A percentile compares a stretch with the other conserved stretches of the same genome.
phyloP scores from a whole-genome alignment of 2,888 invertebrate genomes.

The Portevinia maculata region DNA sequence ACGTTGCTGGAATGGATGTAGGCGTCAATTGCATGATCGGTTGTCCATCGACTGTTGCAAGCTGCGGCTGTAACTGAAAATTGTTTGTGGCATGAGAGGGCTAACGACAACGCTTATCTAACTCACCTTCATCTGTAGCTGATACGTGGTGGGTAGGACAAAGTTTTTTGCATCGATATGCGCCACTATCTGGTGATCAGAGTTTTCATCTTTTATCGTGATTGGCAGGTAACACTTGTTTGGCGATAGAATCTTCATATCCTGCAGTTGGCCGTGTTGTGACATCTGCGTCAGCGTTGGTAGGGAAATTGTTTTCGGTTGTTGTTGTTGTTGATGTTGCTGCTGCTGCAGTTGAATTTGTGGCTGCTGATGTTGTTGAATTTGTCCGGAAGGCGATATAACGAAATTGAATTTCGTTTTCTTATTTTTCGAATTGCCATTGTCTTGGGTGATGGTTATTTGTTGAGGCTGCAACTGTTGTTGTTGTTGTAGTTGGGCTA shows the following conservation, averaged over 20 bases:
- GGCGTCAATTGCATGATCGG: slow-evolving; percentile 82
- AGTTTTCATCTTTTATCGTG: slow-evolving; percentile 81
- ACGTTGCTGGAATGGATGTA: slow-evolving; percentile 81
- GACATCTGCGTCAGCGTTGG: slow-evolving; percentile 68
- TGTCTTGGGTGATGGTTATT: slow-evolving; percentile 74
- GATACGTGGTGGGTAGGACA: slow-evolving; percentile 82
- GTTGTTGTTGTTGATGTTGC: slow-evolving; percentile 14
- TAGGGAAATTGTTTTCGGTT: slow-evolving; percentile 71
- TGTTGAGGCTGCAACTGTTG: slow-evolving; percentile 75
- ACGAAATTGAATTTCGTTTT: slow-evolving; percentile 82
- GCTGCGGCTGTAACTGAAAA: slow-evolving; percentile 80
- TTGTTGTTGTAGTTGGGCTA: slow-evolving; percentile 60
- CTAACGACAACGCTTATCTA: not conserved
- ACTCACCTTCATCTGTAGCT: slow-evolving; percentile 82
- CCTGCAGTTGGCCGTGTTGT: slow-evolving; percentile 74
- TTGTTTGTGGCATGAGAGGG: slow-evolving; percentile 7
- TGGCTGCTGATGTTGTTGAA: slow-evolving; percentile 56
- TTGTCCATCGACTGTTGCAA: slow-evolving; percentile 82
- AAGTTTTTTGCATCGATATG: slow-evolving; percentile 83
- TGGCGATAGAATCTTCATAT: slow-evolving; percentile 78
- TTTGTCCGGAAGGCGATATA: slow-evolving; percentile 78
- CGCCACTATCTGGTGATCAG: slow-evolving; percentile 82
- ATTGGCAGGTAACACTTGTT: slow-evolving; percentile 82
- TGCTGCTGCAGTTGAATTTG: slow-evolving; percentile 75
- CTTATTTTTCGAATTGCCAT: slow-evolving; percentile 77